Conservation (phyloP, 2,888 invertebrate species). For the Caenorhabditis panamensis region DNA sequence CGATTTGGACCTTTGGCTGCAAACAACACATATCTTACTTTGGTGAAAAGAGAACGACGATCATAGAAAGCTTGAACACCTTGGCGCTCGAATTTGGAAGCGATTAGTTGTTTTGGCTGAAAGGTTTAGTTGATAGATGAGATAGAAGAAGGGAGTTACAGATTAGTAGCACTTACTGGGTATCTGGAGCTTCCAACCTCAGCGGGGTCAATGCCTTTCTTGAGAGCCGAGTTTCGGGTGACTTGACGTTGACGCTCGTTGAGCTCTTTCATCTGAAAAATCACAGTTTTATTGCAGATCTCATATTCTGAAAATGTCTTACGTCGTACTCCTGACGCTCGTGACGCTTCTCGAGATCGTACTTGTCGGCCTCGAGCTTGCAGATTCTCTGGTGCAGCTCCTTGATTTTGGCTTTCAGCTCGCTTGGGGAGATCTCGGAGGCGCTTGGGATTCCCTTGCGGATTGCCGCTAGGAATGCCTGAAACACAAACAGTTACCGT, state of each 20-base stretch:
- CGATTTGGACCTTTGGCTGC: slow-evolving; percentile 96
- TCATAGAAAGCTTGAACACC: slow-evolving; percentile 86
- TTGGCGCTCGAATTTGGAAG: slow-evolving; percentile 97
- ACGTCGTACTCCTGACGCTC: slow-evolving; percentile 81
- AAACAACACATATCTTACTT: slow-evolving; percentile 62
- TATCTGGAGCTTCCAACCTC: slow-evolving; percentile 72
- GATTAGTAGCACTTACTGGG: slow-evolving; percentile 56
- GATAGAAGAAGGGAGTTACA: neutral
- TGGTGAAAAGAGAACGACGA: slow-evolving; percentile 59
- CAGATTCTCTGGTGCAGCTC: slow-evolving; percentile 79
- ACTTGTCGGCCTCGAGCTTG: slow-evolving; percentile 79
- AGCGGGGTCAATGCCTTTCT: slow-evolving; percentile 78
- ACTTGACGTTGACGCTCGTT: slow-evolving; percentile 81
- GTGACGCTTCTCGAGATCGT: slow-evolving; percentile 81
- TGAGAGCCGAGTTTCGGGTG: slow-evolving; percentile 76
- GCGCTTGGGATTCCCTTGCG: slow-evolving; percentile 65
- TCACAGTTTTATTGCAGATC: neutral
- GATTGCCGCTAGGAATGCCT: slow-evolving; percentile 66
- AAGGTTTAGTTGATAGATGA: slow-evolving; percentile 31
- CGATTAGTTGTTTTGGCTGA: slow-evolving; percentile 96
- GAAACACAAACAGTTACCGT: slow-evolving; percentile 8
- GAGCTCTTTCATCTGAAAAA: slow-evolving; percentile 79
- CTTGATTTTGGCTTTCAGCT: slow-evolving; percentile 77
- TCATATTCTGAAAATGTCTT: slow-evolving; percentile 11
- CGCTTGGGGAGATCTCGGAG: slow-evolving; percentile 65